Conservation (phyloP, 2,113 vertebrate genomes). For the Sinocyclocheilus grahami region DNA sequence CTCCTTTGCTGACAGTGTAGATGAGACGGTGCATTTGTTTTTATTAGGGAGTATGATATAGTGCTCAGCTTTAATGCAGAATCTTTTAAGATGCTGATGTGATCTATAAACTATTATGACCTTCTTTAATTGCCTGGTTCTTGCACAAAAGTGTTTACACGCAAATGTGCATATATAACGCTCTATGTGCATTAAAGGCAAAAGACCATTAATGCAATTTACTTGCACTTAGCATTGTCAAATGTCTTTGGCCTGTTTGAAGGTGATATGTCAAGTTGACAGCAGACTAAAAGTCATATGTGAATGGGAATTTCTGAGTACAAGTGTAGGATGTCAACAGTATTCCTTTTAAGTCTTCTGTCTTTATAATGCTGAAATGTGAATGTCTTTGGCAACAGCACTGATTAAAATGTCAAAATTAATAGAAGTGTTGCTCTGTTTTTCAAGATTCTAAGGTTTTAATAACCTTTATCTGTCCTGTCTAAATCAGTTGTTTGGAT, state of each 20-base stretch:
- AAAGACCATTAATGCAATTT: neutral
- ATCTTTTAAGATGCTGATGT: constrained; percentile 19
- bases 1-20: neutral
- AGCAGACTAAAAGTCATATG: neutral
- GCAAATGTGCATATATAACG: neutral
- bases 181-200: neutral
- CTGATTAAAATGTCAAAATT: neutral
- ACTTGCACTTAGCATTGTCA: neutral
- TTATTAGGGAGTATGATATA: constrained; percentile 34
- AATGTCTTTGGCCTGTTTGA: neutral
- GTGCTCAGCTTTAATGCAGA: constrained; percentile 8
- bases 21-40: constrained; percentile 35
- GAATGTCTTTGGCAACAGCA: neutral
- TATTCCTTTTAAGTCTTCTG: neutral
- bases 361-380: neutral
- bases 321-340: neutral
- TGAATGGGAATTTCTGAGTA: neutral
- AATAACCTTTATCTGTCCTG: neutral
- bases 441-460: neutral
- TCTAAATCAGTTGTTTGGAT: no score
- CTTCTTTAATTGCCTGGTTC: neutral
- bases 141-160: neutral
- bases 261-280: constrained; percentile 2
- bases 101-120: constrained; percentile 30
- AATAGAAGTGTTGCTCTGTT: neutral